Conservation (phyloP, 2,888 invertebrate genomes). For the Microplitis deprimator region DNA sequence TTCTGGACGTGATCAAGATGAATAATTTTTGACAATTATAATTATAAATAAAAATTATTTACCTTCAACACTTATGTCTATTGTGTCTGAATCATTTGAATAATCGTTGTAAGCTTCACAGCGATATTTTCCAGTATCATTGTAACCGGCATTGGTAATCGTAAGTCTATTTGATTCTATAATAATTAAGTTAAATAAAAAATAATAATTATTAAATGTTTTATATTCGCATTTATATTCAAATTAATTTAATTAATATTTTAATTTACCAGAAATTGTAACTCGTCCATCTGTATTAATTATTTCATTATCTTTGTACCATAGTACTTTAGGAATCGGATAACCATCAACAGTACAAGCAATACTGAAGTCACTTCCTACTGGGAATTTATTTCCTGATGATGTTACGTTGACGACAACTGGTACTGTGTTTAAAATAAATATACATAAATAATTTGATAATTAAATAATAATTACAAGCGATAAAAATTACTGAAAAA, state of each 20-base stretch:
- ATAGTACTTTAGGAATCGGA: slow-evolving; percentile 82
- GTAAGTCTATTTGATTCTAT: slow-evolving; percentile 80
- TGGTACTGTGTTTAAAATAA: slow-evolving; percentile 72
- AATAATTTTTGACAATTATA: not conserved
- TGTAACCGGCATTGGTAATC: slow-evolving; percentile 76
- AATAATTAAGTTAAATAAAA: slow-evolving; percentile 46
- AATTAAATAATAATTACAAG: slow-evolving; percentile 1
- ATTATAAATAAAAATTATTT: slow-evolving; percentile 54
- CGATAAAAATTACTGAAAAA: slow-evolving; percentile 25
- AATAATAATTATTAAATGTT: slow-evolving; percentile 29
- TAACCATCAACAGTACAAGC: slow-evolving; percentile 85
- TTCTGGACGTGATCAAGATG: too few species aligned
- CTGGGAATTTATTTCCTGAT: slow-evolving; percentile 75
- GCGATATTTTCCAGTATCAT: slow-evolving; percentile 86
- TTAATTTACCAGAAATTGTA: slow-evolving; percentile 77
- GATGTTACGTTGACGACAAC: slow-evolving; percentile 78
- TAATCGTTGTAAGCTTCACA: slow-evolving; percentile 87
- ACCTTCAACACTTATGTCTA: slow-evolving; percentile 85
- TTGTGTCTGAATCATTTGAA: slow-evolving; percentile 77
- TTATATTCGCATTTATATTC: slow-evolving; percentile 15
- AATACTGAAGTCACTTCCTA: slow-evolving; percentile 80
- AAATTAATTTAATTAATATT: slow-evolving; percentile 31
- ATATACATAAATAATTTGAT: slow-evolving; percentile 30
- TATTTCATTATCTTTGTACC: slow-evolving; percentile 83
- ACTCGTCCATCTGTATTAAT: slow-evolving; percentile 75